A percentile compares a stretch with the other conserved stretches of the same genome.
These are phyloP conservation scores for Pelvicachromis taeniatus DNA, from an alignment of 2,113 vertebrate species.

Conservation along the genomic window DNA sequence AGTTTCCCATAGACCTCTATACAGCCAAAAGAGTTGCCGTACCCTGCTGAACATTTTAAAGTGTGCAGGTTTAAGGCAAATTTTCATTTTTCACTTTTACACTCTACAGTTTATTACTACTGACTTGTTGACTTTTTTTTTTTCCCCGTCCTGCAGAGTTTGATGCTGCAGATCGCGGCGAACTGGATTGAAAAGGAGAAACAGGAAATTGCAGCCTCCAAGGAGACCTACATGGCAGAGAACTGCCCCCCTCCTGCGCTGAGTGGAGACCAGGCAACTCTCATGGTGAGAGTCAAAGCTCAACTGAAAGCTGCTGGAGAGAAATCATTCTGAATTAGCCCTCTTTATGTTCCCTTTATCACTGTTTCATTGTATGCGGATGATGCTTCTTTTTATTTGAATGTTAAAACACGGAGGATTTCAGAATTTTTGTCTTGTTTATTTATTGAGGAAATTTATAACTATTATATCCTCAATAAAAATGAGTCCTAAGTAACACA, in stretches of 20 bases:
- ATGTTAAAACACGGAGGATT: not conserved
- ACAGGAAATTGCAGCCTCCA: constrained; percentile 67
- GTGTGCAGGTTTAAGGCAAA: not conserved
- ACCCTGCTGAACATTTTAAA: not conserved
- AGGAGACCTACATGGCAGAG: constrained; percentile 79
- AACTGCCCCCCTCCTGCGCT: constrained; percentile 66
- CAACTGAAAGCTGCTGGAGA: not conserved
- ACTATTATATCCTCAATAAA: not conserved
- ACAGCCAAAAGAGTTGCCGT: not conserved
- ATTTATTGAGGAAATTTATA: not conserved
- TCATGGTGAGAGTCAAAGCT: constrained; percentile 37
- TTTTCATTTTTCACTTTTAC: not conserved
- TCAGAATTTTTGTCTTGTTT: not conserved
- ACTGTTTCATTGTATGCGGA: not conserved
- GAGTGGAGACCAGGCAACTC: constrained; percentile 42
- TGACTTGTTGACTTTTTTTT: not conserved
- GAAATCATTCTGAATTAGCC: not conserved
- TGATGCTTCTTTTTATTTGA: not conserved
- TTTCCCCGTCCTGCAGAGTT: constrained; percentile 77
- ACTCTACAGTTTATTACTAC: not conserved
- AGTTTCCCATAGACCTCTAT: not conserved
- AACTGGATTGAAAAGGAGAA: constrained; percentile 77
- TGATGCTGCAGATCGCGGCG: constrained; percentile 86
- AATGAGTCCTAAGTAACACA: not conserved
- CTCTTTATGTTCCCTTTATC: not conserved